Percentiles rank a stretch among this genome's conserved stretches.
These are phyloP conservation scores for Leucoraja erinaceus DNA, from an alignment of 2,113 vertebrate genomes.

Conservation along the genomic window DNA sequence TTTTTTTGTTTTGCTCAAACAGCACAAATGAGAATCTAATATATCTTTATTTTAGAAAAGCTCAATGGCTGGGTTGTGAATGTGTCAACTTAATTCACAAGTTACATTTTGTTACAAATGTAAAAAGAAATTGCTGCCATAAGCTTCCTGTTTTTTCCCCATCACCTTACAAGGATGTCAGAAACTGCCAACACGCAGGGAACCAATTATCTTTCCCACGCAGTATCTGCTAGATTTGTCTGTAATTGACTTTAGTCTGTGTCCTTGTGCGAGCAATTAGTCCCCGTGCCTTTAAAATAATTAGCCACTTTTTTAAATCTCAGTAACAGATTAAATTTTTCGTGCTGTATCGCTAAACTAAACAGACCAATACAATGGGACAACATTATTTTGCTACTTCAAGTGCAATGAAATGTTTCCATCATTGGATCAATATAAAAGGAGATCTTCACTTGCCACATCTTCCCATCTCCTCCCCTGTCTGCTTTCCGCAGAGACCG, in stretches of 20 bases:
- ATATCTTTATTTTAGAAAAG: background rate
- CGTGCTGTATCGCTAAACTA: too few species aligned
- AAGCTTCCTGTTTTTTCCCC: background rate
- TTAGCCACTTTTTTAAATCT: background rate
- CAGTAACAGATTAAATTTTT: background rate
- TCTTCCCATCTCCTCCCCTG: too few species aligned
- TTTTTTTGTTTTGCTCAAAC: background rate
- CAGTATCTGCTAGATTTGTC: background rate
- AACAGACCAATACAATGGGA: background rate
- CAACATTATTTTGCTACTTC: too few species aligned
- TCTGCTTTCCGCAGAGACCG: too few species aligned
- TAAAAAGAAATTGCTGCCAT: background rate
- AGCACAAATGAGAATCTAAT: background rate
- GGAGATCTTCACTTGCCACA: background rate
- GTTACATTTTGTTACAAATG: background rate
- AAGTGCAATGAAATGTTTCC: background rate
- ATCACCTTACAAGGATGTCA: background rate
- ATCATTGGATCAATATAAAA: background rate
- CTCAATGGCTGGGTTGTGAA: background rate
- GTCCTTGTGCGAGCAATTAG: background rate
- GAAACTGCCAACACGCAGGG: background rate
- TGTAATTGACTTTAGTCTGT: background rate
- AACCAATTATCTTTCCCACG: background rate
- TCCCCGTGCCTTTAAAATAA: background rate
- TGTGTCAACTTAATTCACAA: background rate